Conservation (phyloP, 2,113 vertebrate genomes). For the Aptenodytes forsteri region DNA sequence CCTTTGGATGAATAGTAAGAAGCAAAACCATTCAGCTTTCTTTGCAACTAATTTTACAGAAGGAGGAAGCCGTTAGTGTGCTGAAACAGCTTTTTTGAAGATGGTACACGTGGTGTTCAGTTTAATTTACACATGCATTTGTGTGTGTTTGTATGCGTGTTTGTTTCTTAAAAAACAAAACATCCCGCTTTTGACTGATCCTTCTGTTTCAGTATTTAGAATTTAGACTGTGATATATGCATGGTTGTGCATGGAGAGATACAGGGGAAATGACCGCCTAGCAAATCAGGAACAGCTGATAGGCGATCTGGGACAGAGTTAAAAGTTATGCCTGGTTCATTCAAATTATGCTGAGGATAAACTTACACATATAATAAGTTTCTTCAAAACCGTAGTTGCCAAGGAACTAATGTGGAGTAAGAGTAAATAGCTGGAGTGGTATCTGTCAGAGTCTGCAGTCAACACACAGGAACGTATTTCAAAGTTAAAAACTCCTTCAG, state of each 20-base stretch:
- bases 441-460: background rate
- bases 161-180: background rate
- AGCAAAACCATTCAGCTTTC: background rate
- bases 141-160: background rate
- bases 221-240: background rate
- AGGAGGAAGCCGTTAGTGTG: background rate
- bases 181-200: background rate
- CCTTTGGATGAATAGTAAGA: background rate
- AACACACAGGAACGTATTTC: background rate
- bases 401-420: background rate
- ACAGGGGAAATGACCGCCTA: background rate
- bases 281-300: background rate
- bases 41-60: background rate
- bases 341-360: background rate
- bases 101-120: background rate
- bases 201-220: background rate
- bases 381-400: background rate
- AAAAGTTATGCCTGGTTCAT: background rate
- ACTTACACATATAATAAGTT: background rate
- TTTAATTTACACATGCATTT: background rate
- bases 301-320: background rate
- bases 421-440: background rate
- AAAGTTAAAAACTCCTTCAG: background rate
- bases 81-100: background rate
- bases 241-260: background rate